Evolutionary conservation across 2,113 vertebrate genomes (phyloP).

Genomic region (Campylorhamphus procurvoides): DNA sequence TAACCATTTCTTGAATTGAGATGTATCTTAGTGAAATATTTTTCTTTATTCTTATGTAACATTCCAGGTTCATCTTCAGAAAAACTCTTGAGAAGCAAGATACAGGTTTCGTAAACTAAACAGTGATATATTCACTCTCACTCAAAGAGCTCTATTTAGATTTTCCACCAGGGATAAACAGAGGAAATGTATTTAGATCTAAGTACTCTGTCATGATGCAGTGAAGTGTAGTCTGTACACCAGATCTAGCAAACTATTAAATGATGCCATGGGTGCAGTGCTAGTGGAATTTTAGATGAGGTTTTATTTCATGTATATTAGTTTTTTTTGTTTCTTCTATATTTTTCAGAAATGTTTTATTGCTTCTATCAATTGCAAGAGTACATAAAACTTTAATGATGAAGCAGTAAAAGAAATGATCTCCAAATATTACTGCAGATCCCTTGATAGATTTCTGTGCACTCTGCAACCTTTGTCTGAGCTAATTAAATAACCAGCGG

Average conservation of each 20-base stretch:
- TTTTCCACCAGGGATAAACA: conserved; percentile 43
- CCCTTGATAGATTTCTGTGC: conserved; percentile 60
- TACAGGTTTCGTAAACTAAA: neutral
- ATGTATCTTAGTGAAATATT: neutral
- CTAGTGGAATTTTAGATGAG: conserved; percentile 57
- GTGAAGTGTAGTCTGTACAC: neutral
- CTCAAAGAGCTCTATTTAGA: conserved; percentile 7
- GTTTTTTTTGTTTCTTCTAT: conserved; percentile 24
- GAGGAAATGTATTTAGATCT: conserved; percentile 25
- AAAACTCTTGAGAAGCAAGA: neutral
- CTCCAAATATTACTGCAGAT: conserved; percentile 63
- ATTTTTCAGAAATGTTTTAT: conserved; percentile 51
- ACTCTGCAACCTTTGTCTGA: conserved; percentile 54
- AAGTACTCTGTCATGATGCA: conserved; percentile 15
- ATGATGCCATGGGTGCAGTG: neutral
- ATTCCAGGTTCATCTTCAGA: neutral
- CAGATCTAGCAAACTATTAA: conserved; percentile 44
- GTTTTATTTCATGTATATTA: conserved; percentile 53
- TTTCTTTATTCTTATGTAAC: neutral
- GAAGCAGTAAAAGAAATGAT: conserved; percentile 54
- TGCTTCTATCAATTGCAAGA: conserved; percentile 45
- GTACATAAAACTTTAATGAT: conserved; percentile 61
- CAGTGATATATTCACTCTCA: neutral
- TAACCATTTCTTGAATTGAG: neutral
- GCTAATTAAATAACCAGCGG: conserved; percentile 62